Conservation (phyloP, 2,113 vertebrate genomes). For the Himantopus leucocephalus region DNA sequence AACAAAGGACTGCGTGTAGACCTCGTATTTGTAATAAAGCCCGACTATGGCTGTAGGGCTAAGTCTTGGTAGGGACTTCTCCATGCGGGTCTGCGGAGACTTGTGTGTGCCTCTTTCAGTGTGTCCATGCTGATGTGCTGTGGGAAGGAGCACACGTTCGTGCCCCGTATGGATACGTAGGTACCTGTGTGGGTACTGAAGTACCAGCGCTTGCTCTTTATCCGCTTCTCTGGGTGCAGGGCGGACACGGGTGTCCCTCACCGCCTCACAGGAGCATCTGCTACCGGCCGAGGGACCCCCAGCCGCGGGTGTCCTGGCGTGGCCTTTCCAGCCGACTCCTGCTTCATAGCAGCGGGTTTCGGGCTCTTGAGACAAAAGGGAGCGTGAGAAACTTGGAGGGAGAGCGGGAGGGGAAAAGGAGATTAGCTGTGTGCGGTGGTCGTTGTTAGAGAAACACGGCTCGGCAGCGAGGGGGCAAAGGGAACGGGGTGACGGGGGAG, state of each 20-base stretch:
- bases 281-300: not conserved
- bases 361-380: not conserved
- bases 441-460: not conserved
- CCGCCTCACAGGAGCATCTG: not conserved
- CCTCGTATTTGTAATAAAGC: not conserved
- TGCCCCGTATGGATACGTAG: accelerated
- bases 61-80: accelerated
- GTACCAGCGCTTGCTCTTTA: accelerated
- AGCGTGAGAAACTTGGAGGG: constrained; percentile 15
- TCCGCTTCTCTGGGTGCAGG: not conserved
- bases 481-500: not conserved
- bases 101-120: accelerated
- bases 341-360: not conserved
- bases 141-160: accelerated
- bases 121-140: accelerated
- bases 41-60: accelerated
- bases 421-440: not conserved
- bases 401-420: not conserved
- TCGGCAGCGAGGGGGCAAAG: not conserved
- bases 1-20: not conserved
- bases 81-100: accelerated
- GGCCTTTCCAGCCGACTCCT: not conserved
- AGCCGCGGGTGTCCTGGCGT: not conserved
- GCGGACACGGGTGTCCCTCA: not conserved
- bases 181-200: not conserved